phyloP scores from a whole-genome alignment of 2,113 vertebrate genomes.

The Festucalex cinctus region DNA sequence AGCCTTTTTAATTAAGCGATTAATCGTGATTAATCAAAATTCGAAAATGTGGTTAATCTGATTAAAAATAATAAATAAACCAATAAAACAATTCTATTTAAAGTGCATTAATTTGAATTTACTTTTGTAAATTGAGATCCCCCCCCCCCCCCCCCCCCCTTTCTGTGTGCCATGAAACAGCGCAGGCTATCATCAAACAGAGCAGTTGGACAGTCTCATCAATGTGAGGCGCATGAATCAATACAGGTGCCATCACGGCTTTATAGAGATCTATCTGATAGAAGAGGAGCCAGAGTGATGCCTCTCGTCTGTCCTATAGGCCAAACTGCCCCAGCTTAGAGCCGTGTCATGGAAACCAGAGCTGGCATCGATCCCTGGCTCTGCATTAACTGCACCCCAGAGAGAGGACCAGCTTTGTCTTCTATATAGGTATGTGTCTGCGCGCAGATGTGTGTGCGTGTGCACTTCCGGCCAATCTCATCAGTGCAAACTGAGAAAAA shows the following conservation, averaged over 20 bases:
- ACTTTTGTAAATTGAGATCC: background rate
- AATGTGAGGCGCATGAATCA: slow-evolving; percentile 40
- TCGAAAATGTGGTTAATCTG: too few relatives aligned
- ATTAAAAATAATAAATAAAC: too few relatives aligned
- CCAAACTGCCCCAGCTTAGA: slow-evolving; percentile 44
- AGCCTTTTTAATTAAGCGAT: too few relatives aligned
- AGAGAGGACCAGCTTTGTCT: slow-evolving; percentile 56
- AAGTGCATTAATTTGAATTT: background rate
- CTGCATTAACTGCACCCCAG: slow-evolving; percentile 66
- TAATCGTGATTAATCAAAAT: too few relatives aligned
- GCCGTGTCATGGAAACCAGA: slow-evolving; percentile 67
- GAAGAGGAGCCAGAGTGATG: slow-evolving; percentile 35
- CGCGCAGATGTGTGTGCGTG: slow-evolving; percentile 21
- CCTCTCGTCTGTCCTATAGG: slow-evolving; percentile 35
- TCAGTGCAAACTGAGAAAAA: slow-evolving; percentile 64
- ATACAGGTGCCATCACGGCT: slow-evolving; percentile 11
- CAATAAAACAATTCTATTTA: too few relatives aligned
- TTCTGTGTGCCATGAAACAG: background rate
- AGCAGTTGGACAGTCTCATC: slow-evolving; percentile 15
- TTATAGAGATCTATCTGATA: slow-evolving; percentile 42
- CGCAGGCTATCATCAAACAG: background rate
- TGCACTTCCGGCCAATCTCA: slow-evolving; percentile 56
- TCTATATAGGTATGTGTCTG: slow-evolving; percentile 58
- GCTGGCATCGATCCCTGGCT: slow-evolving; percentile 60
- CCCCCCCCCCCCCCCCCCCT: background rate